Evolutionary conservation across 2,113 vertebrate species (phyloP).

Genomic region (Ciconia maguari): DNA sequence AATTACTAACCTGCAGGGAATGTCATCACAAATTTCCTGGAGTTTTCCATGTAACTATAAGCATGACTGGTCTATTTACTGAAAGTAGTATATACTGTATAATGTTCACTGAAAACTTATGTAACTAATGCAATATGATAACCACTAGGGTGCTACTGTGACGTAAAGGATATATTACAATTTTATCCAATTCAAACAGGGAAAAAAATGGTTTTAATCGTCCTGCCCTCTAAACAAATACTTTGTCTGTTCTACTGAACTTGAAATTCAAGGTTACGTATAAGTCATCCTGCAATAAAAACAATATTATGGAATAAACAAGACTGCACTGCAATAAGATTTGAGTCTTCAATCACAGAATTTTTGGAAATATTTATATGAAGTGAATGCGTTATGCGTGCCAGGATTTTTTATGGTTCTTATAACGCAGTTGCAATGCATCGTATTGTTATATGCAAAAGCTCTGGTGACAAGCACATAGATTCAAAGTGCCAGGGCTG

Average conservation of each 20-base stretch:
- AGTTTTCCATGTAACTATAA: conserved; percentile 70
- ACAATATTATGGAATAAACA: conserved; percentile 67
- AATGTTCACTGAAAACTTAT: conserved; percentile 76
- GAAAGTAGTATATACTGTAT: conserved; percentile 75
- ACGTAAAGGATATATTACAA: conserved; percentile 78
- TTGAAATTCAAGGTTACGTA: conserved; percentile 75
- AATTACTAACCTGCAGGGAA: conserved; percentile 83
- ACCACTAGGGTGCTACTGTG: conserved; percentile 81
- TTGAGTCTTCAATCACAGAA: conserved; percentile 56
- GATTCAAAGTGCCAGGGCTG: not conserved
- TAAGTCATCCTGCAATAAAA: conserved; percentile 70
- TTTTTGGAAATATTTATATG: conserved; percentile 48
- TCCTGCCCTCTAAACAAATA: conserved; percentile 76
- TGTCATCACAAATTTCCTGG: conserved; percentile 85
- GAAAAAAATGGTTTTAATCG: conserved; percentile 57
- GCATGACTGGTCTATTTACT: conserved; percentile 81
- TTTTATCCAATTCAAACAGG: conserved; percentile 79
- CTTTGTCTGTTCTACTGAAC: conserved; percentile 67
- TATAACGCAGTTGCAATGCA: not conserved
- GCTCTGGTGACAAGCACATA: not conserved
- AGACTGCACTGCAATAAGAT: conserved; percentile 22
- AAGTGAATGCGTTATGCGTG: not conserved
- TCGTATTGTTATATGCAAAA: not conserved
- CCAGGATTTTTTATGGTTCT: conserved; percentile 43
- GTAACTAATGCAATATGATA: conserved; percentile 81